Base-by-base conservation (phyloP, 2,113 vertebrate species). In the Panurus biarmicus region DNA sequence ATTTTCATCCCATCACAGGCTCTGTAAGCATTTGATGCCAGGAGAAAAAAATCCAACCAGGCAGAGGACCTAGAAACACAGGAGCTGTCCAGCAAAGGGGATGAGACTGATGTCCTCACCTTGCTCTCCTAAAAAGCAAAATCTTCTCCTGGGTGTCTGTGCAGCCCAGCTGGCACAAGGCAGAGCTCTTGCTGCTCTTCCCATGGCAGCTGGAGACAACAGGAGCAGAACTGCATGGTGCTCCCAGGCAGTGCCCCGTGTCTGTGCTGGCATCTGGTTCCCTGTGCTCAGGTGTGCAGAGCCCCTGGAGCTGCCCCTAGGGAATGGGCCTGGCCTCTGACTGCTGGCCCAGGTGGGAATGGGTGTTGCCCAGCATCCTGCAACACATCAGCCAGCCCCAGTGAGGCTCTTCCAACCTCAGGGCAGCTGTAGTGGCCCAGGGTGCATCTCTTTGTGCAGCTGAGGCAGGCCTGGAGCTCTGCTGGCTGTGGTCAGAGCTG, bases 1-100 rank as follows among this genome's bases (percentile, higher is more conserved):
- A 23, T 11, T 42, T 70, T 53, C 56, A 65, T 24, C 12, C 21
- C 23, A 33, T n/a, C 14, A 15, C 26, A 56, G 23, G 22, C 20
- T 53, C 17, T n/a, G 28, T 24, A 48, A 65, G 40, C 13, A 25
- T 61, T 50, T 84, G 67, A 61, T 61, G 23, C 0, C 4, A 56
- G 62, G 22, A 61, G 22, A 23, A 51, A 51, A 54, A 35, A 35
- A 35, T 35, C 14, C 22, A 35, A 24, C 22, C n/a, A 58, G 22
- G 22, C 22, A 35, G 22, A 58, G 14, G 22, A 24, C n/a, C 22
- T 35, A 22, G 20, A 20, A 23, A 12, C 0, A 0, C 23, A 70
- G n/a, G 17, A 19, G 26, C 13, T 70, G 16, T 26, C 56, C 45
- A 74, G 36, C 18, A 47, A 33, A 74, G 13, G 1, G 3, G 1